These are phyloP conservation scores for Ophonus ardosiacus DNA, from an alignment of 2,888 invertebrate species.

Conservation along the genomic window DNA sequence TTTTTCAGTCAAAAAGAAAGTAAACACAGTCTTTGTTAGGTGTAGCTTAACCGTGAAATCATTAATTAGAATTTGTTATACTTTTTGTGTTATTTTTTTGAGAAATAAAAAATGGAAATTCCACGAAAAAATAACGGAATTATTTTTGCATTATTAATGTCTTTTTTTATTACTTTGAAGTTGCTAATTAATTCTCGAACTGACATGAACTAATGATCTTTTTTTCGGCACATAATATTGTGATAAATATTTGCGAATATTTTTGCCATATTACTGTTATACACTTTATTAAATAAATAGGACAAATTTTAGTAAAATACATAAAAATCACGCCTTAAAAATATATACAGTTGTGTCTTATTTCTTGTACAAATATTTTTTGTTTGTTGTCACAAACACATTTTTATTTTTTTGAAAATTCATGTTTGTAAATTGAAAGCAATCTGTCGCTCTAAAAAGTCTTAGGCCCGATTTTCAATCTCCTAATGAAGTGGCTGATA, in stretches of 20 bases:
- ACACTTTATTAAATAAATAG: constrained; percentile 11
- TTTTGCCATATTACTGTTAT: background rate
- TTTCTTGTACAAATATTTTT: background rate
- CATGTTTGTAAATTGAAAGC: too few species aligned
- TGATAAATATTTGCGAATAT: background rate
- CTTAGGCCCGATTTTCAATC: too few species aligned
- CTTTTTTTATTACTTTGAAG: background rate
- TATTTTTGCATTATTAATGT: background rate
- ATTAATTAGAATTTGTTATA: background rate
- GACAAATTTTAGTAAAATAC: constrained; percentile 1
- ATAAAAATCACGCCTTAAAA: background rate
- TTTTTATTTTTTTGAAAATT: too few species aligned
- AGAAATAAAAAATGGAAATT: background rate
- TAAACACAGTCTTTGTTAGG: background rate
- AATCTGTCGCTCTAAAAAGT: too few species aligned
- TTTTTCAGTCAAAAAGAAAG: constrained; percentile 12
- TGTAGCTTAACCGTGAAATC: background rate
- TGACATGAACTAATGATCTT: background rate
- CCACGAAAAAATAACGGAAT: constrained; percentile 31
- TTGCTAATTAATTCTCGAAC: constrained; percentile 4
- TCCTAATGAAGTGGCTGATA: too few species aligned
- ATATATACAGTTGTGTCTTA: background rate
- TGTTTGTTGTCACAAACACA: background rate
- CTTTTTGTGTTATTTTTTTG: background rate
- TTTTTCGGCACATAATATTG: background rate